Base-by-base conservation (phyloP, 2,888 invertebrate genomes). In the Priocnemis perturbator region DNA sequence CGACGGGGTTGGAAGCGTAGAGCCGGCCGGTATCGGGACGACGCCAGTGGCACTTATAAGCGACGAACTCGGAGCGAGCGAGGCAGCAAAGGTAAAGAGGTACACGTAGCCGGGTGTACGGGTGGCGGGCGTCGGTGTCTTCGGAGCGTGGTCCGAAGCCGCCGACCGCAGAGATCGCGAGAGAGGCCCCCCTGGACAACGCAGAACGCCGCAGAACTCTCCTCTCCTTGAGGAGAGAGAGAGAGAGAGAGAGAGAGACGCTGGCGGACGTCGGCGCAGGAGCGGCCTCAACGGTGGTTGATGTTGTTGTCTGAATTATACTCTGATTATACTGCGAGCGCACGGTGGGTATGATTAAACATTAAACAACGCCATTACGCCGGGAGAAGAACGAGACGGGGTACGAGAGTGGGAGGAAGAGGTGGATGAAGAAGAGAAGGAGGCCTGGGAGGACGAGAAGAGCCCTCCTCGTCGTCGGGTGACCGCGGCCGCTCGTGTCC, bases 331-430 rank as follows among this genome's bases (percentile, higher is more conserved):
- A 87, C 86, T 81, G 81, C 76, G 79, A 79, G 84, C 77, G 79
- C 78, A 80, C 82, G 83, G 81, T 77, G 85, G 87, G 81, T 87
- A 87, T 88, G 88, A 88, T 88, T 88, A 88, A 88, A 88, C 87
- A 87, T 88, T 88, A 88, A 88, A 88, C 86, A 87, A 87, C 87
- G 87, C 87, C 86, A 88, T 88, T 88, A 87, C 81, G 68, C 75
- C 79, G 67, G 78, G 61, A 67, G 66, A 62, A 63, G 53, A 60
- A 73, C 69, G 69, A 60, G 65, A 77, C 60, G 52, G 62, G 55
- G 50, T 50, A 64, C 72, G 74, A 64, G 73, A 47, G 72, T 74
- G 77, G 71, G 67, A 73, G 62, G 52, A 61, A 67, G 67, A 71
- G 61, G 23, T 23, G 56, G 52, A 52, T 11, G 30, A 60, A 50